Percentiles rank a stretch among this genome's conserved stretches.
Conservation (phyloP, 53 echinoderm and acorn worm species). For the Temnopleurus reevesii region DNA sequence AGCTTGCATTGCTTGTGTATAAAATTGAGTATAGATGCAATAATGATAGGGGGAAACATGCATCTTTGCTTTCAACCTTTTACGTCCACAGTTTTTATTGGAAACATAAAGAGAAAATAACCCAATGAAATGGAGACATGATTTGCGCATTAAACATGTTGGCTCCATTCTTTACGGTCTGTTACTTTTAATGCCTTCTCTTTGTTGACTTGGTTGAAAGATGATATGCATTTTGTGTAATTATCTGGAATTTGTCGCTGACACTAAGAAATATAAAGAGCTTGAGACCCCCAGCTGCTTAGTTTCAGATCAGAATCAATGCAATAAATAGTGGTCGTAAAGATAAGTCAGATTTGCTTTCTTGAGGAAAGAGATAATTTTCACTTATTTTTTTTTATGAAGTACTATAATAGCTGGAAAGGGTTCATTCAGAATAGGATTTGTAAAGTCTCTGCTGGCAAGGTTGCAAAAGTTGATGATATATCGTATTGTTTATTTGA, state of each 20-base stretch:
- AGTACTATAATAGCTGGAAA: neutral
- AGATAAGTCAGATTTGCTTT: slow-evolving; percentile 10
- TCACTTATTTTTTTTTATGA: neutral
- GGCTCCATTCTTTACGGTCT: neutral
- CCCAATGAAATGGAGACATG: neutral
- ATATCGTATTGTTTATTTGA: no score
- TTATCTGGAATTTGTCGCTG: neutral
- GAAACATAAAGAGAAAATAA: no score
- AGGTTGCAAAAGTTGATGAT: no score
- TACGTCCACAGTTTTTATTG: no score
- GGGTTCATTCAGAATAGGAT: neutral
- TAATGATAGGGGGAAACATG: no score
- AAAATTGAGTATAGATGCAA: no score
- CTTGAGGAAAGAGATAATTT: neutral
- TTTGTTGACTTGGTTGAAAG: neutral
- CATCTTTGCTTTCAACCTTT: no score
- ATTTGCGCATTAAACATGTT: neutral
- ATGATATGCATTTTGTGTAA: neutral
- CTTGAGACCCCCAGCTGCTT: neutral
- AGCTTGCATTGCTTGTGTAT: no score
- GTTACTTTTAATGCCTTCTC: neutral
- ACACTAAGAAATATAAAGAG: neutral
- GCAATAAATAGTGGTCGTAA: slow-evolving; percentile 16
- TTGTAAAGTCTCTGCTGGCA: no score
- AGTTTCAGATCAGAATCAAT: slow-evolving; percentile 1